phyloP scores from a whole-genome alignment of 53 echinoderm and acorn worm species.

The Pentamera pediparva region DNA sequence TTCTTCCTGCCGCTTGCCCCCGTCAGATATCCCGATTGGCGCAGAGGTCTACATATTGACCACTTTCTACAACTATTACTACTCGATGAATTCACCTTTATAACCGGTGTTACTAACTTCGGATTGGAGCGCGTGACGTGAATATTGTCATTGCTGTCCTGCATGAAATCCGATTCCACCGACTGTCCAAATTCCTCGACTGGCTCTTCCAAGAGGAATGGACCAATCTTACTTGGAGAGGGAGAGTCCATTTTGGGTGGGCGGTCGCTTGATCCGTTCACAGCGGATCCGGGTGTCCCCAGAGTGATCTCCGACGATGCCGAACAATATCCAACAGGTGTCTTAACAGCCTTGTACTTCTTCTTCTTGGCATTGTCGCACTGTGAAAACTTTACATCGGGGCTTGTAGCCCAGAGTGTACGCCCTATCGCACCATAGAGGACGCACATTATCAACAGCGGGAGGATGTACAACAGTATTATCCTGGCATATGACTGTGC shows the following conservation, averaged over 20 bases:
- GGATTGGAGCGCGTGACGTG: no score
- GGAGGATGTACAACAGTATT: constrained; percentile 52
- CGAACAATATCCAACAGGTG: constrained; percentile 22
- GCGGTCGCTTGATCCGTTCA: constrained; percentile 1
- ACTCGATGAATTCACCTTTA: no score
- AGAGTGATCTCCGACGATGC: constrained; percentile 28
- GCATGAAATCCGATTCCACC: neutral
- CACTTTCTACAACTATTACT: no score
- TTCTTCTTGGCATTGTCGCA: constrained; percentile 7
- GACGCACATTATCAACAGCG: constrained; percentile 59
- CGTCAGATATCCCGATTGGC: no score
- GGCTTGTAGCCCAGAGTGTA: constrained; percentile 70
- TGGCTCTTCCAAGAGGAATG: constrained; percentile 70
- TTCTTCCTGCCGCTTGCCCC: no score
- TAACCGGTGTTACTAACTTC: no score
- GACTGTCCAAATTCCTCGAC: neutral
- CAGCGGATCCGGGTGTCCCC: neutral
- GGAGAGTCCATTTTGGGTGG: constrained; percentile 15
- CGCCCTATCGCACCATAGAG: constrained; percentile 66
- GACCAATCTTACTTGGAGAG: constrained; percentile 56
- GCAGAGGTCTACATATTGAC: no score
- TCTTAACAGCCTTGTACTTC: constrained; percentile 20
- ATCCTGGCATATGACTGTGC: constrained; percentile 41
- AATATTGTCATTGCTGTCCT: constrained; percentile 30
- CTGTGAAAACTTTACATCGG: constrained; percentile 41